Evolutionary conservation across 1,140 invertebrate genomes (phyloP).

Genomic region (Papilio xuthus): DNA sequence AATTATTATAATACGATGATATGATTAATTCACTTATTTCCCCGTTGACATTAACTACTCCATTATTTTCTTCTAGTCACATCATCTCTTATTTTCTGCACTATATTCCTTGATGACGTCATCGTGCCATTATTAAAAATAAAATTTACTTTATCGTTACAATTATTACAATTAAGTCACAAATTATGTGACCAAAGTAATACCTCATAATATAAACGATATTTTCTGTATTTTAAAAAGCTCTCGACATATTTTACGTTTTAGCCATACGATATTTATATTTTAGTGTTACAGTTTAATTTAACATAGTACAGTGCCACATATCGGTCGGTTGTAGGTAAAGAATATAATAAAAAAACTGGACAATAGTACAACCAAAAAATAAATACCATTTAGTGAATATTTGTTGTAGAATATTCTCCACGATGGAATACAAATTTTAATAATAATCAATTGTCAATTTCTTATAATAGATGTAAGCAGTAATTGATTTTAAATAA

Average conservation of each 20-base stretch:
- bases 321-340: constrained; percentile 2
- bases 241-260: neutral
- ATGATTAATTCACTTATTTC: too few relatives aligned
- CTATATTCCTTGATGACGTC: neutral
- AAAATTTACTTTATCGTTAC: neutral
- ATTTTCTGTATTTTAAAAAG: too few relatives aligned
- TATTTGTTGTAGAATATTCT: constrained; percentile 78
- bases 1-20: neutral
- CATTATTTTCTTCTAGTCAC: neutral
- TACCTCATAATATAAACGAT: neutral
- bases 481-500: constrained; percentile 38
- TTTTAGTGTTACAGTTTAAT: neutral
- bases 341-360: constrained; percentile 43
- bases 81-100: constrained; percentile 16
- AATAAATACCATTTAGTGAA: constrained; percentile 64
- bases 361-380: constrained; percentile 67
- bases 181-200: constrained; percentile 21
- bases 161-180: neutral
- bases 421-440: constrained; percentile 41
- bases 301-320: constrained; percentile 9
- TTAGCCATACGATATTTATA: constrained; percentile 7
- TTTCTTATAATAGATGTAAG: constrained; percentile 61
- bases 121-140: constrained; percentile 7
- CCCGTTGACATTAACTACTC: neutral
- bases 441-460: constrained; percentile 62